Conservation (phyloP, 2,888 invertebrate species). For the Hartigia nigra region DNA sequence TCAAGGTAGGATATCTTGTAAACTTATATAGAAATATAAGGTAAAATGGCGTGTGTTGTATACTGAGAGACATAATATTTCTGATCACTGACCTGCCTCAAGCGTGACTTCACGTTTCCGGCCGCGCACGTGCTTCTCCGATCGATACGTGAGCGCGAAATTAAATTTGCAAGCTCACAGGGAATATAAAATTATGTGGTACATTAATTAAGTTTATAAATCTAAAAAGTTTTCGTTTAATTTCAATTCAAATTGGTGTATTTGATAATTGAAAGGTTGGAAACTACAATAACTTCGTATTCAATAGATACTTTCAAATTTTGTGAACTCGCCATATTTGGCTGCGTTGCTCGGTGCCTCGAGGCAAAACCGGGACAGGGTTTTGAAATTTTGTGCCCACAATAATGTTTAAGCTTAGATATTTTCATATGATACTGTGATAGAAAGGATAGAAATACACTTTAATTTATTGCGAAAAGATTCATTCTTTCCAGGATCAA, state of each 20-base stretch:
- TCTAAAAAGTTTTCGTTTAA: neutral
- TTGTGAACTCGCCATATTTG: neutral
- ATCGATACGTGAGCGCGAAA: slow-evolving; percentile 22
- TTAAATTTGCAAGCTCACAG: neutral
- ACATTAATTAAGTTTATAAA: neutral
- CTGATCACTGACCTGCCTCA: slow-evolving; percentile 45
- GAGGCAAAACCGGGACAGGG: neutral
- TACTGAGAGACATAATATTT: neutral
- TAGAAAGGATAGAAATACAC: neutral
- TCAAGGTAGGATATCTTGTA: neutral
- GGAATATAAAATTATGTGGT: neutral
- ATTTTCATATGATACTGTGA: neutral
- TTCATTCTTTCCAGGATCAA: neutral
- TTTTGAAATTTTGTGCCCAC: neutral
- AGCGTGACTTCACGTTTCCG: slow-evolving; percentile 30
- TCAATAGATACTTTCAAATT: neutral
- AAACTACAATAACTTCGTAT: neutral
- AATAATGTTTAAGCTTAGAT: neutral
- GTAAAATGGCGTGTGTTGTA: neutral
- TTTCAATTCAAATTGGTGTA: neutral
- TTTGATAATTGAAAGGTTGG: neutral
- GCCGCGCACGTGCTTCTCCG: slow-evolving; percentile 34
- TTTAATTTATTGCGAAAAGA: neutral
- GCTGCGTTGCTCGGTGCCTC: neutral
- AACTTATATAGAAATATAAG: neutral